Evolutionary conservation across 2,113 vertebrate genomes (phyloP), one percentile per base, ranked within the genome.

Genomic region (Laterallus jamaicensis): DNA sequence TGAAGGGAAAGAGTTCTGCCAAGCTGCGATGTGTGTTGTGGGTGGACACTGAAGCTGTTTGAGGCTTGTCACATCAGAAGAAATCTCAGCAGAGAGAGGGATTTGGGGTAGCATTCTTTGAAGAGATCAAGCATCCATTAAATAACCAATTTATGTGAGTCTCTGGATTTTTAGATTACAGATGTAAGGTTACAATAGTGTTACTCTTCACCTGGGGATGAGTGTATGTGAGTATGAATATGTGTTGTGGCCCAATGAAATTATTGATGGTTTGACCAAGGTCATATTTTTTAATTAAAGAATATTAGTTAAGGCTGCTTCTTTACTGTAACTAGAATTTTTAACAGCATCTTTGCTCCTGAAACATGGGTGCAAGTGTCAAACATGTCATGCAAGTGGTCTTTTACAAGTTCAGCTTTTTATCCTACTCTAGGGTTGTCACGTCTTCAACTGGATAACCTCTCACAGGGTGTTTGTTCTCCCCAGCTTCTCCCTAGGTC

Each of bases 401-500:
- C n/a, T 77, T 69, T 50, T 28, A 50, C 37, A 81, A 81, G 25
- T 16, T n/a, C 39, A 37, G 35, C 6, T 62, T 66, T 68, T 87
- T 69, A 32, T 60, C 44, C 40, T n/a, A 5, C 39, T 12, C 32
- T 84, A 4, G 40, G 60, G 15, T 47, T 15, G 17, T 31, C 35
- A 35, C 35, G 44, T 47, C 50, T 54, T 66, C 62, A 31, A 24
- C 20, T 60, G 31, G 69, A 37, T 18, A 66, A n/a, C 25, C 16
- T 82, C n/a, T 50, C 49, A 19, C 40, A 67, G 82, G 8, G 4
- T 62, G 10, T 50, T 64, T 31, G 35, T 32, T 78, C 64, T 64
- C 28, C 64, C 7, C 9, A 44, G 22, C 10, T 39, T 49, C 68
- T 16, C 39, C 17, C 17, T 0, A 0, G 9, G 31, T 3, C 3